A percentile compares a stretch with the other conserved stretches of the same genome.
phyloP scores from a whole-genome alignment of 1,140 invertebrate species.

The Monomorium pharaonis region DNA sequence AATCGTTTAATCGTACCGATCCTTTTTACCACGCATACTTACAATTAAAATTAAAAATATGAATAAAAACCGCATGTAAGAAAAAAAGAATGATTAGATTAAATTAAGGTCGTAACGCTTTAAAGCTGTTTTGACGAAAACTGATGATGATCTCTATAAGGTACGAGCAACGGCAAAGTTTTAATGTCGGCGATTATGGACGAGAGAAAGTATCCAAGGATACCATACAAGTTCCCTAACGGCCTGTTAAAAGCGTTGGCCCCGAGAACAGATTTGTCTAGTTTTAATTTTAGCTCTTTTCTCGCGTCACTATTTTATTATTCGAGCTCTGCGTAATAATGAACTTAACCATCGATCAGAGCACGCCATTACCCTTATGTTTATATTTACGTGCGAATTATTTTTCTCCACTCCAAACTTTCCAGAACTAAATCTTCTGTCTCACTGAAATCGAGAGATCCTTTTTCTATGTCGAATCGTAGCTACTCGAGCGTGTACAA shows the following conservation, averaged over 20 bases:
- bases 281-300: background rate
- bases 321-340: background rate
- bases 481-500: background rate
- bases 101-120: background rate
- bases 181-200: conserved; percentile 15
- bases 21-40: no score
- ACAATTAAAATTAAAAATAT: background rate
- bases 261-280: background rate
- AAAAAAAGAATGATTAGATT: conserved; percentile 9
- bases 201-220: background rate
- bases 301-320: background rate
- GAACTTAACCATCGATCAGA: background rate
- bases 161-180: background rate
- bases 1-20: background rate
- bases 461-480: background rate
- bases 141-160: background rate
- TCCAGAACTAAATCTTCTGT: background rate
- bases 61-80: background rate
- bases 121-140: background rate
- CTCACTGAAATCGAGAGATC: background rate
- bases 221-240: background rate
- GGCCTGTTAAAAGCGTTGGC: background rate
- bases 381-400: background rate
- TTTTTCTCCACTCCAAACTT: no score
- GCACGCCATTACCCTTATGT: background rate